Conservation (phyloP, 2,113 vertebrate genomes). For the Dromaius novaehollandiae region DNA sequence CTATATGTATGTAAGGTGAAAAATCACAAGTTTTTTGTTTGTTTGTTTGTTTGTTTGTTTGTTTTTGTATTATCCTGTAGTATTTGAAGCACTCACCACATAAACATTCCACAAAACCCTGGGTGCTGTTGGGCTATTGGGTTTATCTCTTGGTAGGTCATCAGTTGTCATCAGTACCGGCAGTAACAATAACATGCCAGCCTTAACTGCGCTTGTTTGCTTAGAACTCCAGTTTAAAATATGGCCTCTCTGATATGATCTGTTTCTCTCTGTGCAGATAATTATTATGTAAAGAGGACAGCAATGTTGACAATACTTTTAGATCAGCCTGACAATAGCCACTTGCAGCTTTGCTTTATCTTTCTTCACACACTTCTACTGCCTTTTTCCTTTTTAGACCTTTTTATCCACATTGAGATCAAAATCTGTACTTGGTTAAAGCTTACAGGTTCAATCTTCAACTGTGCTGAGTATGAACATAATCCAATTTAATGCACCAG, state of each 20-base stretch:
- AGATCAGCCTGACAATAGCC: background rate
- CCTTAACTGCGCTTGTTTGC: background rate
- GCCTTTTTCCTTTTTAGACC: background rate
- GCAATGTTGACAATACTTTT: background rate
- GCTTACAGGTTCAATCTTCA: background rate
- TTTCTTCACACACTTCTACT: background rate
- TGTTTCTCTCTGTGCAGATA: background rate
- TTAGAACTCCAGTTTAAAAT: background rate
- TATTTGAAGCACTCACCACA: background rate
- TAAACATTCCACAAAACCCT: background rate
- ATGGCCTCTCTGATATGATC: background rate
- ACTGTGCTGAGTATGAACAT: background rate
- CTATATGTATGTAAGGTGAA: background rate
- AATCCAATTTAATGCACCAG: background rate
- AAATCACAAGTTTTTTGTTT: background rate
- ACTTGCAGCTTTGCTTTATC: background rate
- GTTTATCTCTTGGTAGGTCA: background rate
- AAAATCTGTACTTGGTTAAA: background rate
- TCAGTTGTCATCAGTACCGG: background rate
- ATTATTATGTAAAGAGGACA: background rate
- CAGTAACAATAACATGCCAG: background rate
- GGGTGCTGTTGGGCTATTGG: background rate
- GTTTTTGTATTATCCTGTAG: background rate
- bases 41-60: background rate
- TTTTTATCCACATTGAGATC: background rate